These are phyloP conservation scores for Brachionus paranguensis DNA, from an alignment of 1,140 invertebrate species.

Conservation along the genomic window DNA sequence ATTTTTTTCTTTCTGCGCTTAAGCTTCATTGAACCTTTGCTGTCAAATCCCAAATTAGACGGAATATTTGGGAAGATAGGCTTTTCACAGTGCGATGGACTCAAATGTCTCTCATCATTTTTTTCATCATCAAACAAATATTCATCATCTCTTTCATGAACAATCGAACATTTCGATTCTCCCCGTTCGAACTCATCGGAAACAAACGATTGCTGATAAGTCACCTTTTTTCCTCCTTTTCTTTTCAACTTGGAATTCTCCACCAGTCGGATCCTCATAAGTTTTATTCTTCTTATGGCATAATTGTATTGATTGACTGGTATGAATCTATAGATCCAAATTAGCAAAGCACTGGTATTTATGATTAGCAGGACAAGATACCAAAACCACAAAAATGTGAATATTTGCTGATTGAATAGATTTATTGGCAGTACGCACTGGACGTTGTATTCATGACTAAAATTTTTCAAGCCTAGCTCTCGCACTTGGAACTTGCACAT, in stretches of 20 bases:
- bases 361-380: slow-evolving; percentile 49
- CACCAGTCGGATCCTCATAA: not conserved
- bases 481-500: slow-evolving; percentile 42
- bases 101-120: not conserved
- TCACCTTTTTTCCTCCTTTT: not conserved
- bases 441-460: slow-evolving; percentile 47
- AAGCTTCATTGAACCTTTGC: slow-evolving; percentile 3
- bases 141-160: not conserved
- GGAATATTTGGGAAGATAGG: slow-evolving; percentile 15
- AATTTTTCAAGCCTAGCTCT: slow-evolving; percentile 29
- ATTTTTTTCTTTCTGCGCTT: not conserved
- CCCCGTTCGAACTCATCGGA: not conserved
- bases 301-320: slow-evolving; percentile 39
- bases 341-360: slow-evolving; percentile 34
- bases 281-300: slow-evolving; percentile 19
- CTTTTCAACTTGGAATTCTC: not conserved
- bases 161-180: not conserved
- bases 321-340: slow-evolving; percentile 39
- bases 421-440: slow-evolving; percentile 54
- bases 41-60: not conserved
- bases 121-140: slow-evolving; percentile 22
- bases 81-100: not conserved
- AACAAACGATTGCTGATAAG: not conserved
- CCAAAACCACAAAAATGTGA: slow-evolving; percentile 55
- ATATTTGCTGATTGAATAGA: slow-evolving; percentile 55